Percentiles rank a stretch among this genome's conserved stretches.
These are phyloP conservation scores for Sylvia atricapilla DNA, from an alignment of 2,113 vertebrate genomes.

Conservation along the genomic window DNA sequence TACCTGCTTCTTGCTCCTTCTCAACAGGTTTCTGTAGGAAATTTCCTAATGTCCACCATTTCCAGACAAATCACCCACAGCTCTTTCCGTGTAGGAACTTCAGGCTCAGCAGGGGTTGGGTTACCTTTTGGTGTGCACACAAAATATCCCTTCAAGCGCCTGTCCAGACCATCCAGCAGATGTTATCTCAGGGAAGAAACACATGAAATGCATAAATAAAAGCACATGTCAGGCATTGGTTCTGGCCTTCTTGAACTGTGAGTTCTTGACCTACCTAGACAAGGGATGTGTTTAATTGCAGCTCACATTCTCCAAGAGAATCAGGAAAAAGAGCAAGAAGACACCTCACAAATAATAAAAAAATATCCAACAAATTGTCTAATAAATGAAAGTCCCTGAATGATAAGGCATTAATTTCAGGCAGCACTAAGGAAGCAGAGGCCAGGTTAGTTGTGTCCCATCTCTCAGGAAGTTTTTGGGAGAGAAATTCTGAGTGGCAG, in stretches of 20 bases:
- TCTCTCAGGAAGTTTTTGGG: not conserved
- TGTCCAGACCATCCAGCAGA: not conserved
- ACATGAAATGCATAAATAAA: accelerated
- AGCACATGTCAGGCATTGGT: not conserved
- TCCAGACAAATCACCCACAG: not conserved
- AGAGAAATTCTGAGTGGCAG: not conserved
- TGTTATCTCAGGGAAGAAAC: not conserved
- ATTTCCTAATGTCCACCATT: not conserved
- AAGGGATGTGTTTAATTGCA: not conserved
- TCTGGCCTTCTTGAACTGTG: not conserved
- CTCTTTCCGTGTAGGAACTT: not conserved
- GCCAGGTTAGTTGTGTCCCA: not conserved
- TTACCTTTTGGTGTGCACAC: not conserved
- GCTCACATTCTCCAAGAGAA: not conserved
- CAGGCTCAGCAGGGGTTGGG: not conserved
- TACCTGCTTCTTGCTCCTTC: not conserved
- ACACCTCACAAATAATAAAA: not conserved
- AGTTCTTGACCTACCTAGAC: not conserved
- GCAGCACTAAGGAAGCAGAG: not conserved
- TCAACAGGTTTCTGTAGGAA: not conserved
- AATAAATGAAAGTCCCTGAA: not conserved
- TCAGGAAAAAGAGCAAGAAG: not conserved
- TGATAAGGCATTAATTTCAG: not conserved
- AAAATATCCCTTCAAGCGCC: not conserved
- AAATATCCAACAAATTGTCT: not conserved